Conservation (phyloP, 2,797 vertebrate genomes). For the Borostomias antarcticus region DNA sequence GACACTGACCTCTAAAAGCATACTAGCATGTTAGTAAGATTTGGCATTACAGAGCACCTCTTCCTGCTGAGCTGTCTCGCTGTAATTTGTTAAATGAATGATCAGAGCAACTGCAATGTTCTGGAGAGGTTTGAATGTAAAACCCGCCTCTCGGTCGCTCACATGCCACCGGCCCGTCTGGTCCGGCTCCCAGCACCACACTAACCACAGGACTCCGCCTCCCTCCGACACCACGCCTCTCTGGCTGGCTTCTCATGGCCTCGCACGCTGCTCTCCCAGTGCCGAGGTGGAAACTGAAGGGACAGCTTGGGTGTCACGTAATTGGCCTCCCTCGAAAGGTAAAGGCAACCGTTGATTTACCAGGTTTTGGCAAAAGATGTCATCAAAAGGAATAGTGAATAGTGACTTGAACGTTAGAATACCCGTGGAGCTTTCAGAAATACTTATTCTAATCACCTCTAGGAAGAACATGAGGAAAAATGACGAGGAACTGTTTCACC, state of each 20-base stretch:
- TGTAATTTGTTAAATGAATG: constrained; percentile 65
- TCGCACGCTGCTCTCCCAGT: constrained; percentile 44
- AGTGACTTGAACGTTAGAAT: constrained; percentile 47
- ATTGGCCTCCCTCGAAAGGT: constrained; percentile 40
- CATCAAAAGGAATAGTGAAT: constrained; percentile 25
- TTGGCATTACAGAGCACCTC: constrained; percentile 61
- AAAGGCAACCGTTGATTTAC: constrained; percentile 55
- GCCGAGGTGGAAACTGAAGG: constrained; percentile 58
- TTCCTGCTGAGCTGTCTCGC: constrained; percentile 64
- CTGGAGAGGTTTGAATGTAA: constrained; percentile 62
- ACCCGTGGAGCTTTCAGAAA: constrained; percentile 51
- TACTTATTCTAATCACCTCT: constrained; percentile 56
- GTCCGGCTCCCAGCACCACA: constrained; percentile 57
- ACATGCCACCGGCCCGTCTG: constrained; percentile 58
- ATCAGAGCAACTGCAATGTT: constrained; percentile 66
- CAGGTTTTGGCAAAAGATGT: constrained; percentile 40
- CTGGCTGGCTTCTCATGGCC: constrained; percentile 44
- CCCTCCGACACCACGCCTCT: constrained; percentile 41
- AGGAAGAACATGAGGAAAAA: constrained; percentile 3
- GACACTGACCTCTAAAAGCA: constrained; percentile 48
- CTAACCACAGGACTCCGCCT: constrained; percentile 58
- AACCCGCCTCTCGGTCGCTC: constrained; percentile 53
- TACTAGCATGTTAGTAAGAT: constrained; percentile 45
- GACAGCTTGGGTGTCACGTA: constrained; percentile 47
- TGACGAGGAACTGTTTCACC: constrained; percentile 26